A percentile compares a stretch with the other conserved stretches of the same genome.
These are phyloP conservation scores for Druceiella hillmani DNA, from an alignment of 2,888 invertebrate genomes.

Conservation along the genomic window DNA sequence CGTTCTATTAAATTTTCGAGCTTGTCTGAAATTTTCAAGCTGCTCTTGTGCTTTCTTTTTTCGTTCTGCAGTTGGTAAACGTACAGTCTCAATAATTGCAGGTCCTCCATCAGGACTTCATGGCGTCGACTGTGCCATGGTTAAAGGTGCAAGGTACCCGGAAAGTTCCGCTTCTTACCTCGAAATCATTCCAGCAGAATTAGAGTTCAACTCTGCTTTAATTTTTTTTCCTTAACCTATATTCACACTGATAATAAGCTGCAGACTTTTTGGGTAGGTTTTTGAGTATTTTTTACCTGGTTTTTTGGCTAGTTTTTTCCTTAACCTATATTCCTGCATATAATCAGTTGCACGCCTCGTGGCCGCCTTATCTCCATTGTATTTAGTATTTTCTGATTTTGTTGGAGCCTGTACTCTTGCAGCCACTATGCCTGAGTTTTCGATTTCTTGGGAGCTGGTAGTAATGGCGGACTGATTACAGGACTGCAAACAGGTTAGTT, in stretches of 20 bases:
- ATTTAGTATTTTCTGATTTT: neutral
- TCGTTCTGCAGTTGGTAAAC: neutral
- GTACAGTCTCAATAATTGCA: neutral
- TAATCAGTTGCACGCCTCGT: no score
- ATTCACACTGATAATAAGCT: neutral
- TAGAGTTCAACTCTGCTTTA: conserved; percentile 5
- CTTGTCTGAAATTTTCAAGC: neutral
- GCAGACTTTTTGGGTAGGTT: neutral
- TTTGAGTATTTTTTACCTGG: no score
- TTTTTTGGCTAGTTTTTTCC: no score
- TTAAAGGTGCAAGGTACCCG: conserved; percentile 9
- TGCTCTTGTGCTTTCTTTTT: conserved; percentile 1
- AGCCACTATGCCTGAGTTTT: neutral
- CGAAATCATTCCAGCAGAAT: conserved; percentile 9
- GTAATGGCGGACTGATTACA: neutral
- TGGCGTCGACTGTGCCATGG: conserved; percentile 8
- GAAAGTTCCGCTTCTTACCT: conserved; percentile 9
- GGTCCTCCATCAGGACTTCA: conserved; percentile 5
- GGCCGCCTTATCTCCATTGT: conserved; percentile 1
- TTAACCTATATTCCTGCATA: no score
- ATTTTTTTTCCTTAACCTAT: neutral
- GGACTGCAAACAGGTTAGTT: neutral
- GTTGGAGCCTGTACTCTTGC: neutral
- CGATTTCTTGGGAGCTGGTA: neutral
- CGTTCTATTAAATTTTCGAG: neutral